A percentile compares a stretch with the other conserved stretches of the same genome.
Evolutionary conservation across 1,140 invertebrate genomes (phyloP).

Genomic region (Cephus cinctus): DNA sequence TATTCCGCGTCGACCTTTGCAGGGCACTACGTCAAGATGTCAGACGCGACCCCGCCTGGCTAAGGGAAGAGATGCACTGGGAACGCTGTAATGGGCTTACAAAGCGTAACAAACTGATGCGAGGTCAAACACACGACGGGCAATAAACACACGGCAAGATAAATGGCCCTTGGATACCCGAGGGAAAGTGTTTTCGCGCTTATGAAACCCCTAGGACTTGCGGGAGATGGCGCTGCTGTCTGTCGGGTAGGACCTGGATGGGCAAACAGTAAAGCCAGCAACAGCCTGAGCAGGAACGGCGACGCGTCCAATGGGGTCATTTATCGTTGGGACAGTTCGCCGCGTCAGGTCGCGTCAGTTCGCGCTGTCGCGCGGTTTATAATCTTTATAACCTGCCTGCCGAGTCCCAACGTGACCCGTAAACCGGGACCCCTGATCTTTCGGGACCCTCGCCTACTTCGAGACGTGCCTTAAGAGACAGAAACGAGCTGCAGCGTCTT

Average conservation of each 20-base stretch:
- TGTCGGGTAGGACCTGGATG: not conserved
- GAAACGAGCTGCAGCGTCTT: too few species aligned
- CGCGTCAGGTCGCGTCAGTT: too few species aligned
- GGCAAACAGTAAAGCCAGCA: not conserved
- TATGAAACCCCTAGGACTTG: conserved; percentile 6
- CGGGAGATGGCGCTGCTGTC: conserved; percentile 3
- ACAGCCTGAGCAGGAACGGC: too few species aligned
- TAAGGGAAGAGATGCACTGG: conserved; percentile 48
- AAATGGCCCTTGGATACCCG: conserved; percentile 43
- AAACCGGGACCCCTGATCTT: too few species aligned
- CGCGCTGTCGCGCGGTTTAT: too few species aligned
- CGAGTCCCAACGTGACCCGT: too few species aligned
- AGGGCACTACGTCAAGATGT: conserved; percentile 56
- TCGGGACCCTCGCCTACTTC: too few species aligned
- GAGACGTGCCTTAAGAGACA: too few species aligned
- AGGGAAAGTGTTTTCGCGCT: conserved; percentile 37
- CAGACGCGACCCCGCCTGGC: conserved; percentile 52
- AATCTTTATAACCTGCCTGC: too few species aligned
- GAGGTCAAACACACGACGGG: conserved; percentile 55
- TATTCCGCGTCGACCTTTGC: conserved; percentile 55
- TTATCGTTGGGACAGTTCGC: too few species aligned
- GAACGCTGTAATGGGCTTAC: conserved; percentile 56
- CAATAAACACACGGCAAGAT: conserved; percentile 56
- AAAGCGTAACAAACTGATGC: conserved; percentile 58
- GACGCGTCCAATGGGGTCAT: too few species aligned